A percentile compares a stretch with the other conserved stretches of the same genome.
phyloP scores from a whole-genome alignment of 2,888 invertebrate genomes.

The Plebejus argus region DNA sequence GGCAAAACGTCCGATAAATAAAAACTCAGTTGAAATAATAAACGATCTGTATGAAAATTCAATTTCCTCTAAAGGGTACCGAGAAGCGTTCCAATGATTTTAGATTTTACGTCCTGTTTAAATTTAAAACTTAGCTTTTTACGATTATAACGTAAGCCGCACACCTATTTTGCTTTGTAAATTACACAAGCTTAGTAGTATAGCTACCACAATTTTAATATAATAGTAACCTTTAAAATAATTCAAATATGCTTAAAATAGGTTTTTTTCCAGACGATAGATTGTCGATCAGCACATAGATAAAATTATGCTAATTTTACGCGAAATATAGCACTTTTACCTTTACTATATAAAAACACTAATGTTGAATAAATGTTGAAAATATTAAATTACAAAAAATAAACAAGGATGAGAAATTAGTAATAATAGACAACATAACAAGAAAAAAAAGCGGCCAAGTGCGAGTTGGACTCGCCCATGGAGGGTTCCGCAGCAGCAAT shows the following conservation, averaged over 20 bases:
- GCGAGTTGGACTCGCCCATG: too few relatives aligned
- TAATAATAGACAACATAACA: neutral
- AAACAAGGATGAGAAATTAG: too few relatives aligned
- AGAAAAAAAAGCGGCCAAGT: too few relatives aligned
- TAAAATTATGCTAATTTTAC: neutral
- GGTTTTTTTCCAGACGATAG: neutral
- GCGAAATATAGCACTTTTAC: too few relatives aligned
- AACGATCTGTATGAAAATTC: slow-evolving; percentile 75
- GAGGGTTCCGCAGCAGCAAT: too few relatives aligned
- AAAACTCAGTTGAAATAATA: slow-evolving; percentile 63
- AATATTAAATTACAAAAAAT: too few relatives aligned
- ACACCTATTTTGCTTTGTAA: neutral
- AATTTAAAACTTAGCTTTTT: slow-evolving; percentile 27
- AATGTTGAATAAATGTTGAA: too few relatives aligned
- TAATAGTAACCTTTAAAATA: neutral
- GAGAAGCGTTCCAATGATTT: slow-evolving; percentile 59
- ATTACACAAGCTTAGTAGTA: neutral
- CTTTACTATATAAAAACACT: too few relatives aligned
- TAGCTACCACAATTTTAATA: neutral
- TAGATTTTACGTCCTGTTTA: slow-evolving; percentile 52
- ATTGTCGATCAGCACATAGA: neutral
- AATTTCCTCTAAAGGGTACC: slow-evolving; percentile 68
- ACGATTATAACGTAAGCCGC: slow-evolving; percentile 16
- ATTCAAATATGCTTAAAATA: neutral
- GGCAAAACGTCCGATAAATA: slow-evolving; percentile 66